These are phyloP conservation scores for Enteromius radiatus DNA, from an alignment of 2,797 vertebrate species.

Conservation along the genomic window DNA sequence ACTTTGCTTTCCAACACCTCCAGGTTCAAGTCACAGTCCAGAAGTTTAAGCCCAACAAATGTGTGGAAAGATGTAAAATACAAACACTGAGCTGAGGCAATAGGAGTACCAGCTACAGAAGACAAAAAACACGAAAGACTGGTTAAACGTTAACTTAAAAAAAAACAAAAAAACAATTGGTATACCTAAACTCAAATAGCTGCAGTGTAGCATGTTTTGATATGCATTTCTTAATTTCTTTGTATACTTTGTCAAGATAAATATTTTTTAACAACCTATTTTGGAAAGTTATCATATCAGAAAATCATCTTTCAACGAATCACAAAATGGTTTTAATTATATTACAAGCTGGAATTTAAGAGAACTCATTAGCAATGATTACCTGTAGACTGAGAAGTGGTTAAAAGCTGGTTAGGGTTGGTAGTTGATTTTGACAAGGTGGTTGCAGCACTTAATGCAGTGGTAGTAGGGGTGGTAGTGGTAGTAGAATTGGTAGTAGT, in stretches of 20 bases:
- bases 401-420: neutral
- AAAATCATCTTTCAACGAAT: neutral
- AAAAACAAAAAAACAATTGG: neutral
- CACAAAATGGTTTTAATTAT: neutral
- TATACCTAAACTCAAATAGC: neutral
- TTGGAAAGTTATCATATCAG: neutral
- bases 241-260: neutral
- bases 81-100: constrained; percentile 20
- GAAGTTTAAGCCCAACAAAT: neutral
- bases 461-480: neutral
- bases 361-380: neutral
- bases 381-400: neutral
- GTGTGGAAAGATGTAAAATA: neutral
- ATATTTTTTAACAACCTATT: neutral
- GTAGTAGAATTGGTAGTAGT: neutral
- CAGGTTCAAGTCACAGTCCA: constrained; percentile 49
- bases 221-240: neutral
- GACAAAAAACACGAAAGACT: neutral
- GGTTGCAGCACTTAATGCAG: neutral
- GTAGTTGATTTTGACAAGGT: neutral
- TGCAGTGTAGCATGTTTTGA: neutral
- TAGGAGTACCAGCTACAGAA: constrained; percentile 12
- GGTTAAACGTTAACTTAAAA: constrained; percentile 2
- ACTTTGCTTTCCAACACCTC: constrained; percentile 21
- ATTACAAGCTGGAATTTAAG: neutral